These are phyloP conservation scores for Ephydatia muelleri DNA, from an alignment of 37 sponge, comb jelly and placozoan species.

Conservation along the genomic window DNA sequence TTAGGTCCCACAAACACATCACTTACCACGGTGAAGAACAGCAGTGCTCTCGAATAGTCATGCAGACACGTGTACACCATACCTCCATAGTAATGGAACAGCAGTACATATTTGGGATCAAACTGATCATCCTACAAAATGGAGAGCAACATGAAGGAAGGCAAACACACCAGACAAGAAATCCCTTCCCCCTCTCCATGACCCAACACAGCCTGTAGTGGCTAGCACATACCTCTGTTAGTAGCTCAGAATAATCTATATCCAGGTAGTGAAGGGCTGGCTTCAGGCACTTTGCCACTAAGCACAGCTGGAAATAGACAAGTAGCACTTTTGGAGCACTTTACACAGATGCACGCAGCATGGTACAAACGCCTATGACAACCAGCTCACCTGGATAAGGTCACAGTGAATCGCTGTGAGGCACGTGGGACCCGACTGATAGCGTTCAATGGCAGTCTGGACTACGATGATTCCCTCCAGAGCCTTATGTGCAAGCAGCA, in stretches of 20 bases:
- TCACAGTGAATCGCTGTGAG: conserved; percentile 89
- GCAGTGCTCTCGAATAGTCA: conserved; percentile 77
- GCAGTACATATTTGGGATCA: conserved; percentile 73
- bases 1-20: neutral
- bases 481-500: neutral
- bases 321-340: too few relatives aligned
- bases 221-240: conserved; percentile 57
- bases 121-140: conserved; percentile 54
- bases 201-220: too few relatives aligned
- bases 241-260: conserved; percentile 54
- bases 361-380: neutral
- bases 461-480: conserved; percentile 40
- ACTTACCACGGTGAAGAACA: conserved; percentile 83
- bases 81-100: conserved; percentile 96
- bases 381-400: conserved; percentile 57
- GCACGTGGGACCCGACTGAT: conserved; percentile 25
- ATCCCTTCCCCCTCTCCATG: neutral
- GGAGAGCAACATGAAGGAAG: neutral
- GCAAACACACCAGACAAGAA: neutral
- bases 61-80: conserved; percentile 88
- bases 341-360: too few relatives aligned
- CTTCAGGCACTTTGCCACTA: conserved; percentile 81
- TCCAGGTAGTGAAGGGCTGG: conserved; percentile 82
- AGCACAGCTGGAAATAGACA: conserved; percentile 61
- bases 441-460: conserved; percentile 53